These are phyloP conservation scores for Sarcophaga rosellei DNA, from an alignment of 2,888 invertebrate species.

Conservation along the genomic window DNA sequence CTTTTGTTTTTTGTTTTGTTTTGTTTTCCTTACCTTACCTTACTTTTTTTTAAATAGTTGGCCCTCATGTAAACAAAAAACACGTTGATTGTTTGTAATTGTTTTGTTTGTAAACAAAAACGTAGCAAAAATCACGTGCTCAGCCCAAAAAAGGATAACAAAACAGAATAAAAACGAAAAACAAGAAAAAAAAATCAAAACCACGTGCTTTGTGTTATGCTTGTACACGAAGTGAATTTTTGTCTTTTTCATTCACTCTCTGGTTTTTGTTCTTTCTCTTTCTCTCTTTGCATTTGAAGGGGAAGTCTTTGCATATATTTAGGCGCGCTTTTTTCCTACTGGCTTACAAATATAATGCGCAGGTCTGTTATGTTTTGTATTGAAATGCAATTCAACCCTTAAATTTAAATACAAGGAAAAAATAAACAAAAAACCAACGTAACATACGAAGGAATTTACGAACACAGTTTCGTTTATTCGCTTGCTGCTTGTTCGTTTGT, in stretches of 20 bases:
- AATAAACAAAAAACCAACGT: background rate
- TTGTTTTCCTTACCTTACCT: background rate
- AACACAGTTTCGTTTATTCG: background rate
- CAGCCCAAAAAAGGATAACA: conserved; percentile 30
- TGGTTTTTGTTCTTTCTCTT: conserved; percentile 9
- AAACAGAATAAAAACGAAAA: background rate
- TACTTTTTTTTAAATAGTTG: too few species aligned
- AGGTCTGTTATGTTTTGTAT: conserved; percentile 41
- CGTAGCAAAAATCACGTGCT: conserved; percentile 48
- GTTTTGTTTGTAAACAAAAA: conserved; percentile 62
- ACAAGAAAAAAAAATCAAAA: background rate
- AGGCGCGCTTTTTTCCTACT: conserved; percentile 68
- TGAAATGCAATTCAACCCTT: conserved; percentile 47
- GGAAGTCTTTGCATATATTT: conserved; percentile 63
- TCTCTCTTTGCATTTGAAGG: conserved; percentile 41
- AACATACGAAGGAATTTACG: conserved; percentile 16
- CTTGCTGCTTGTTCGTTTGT: background rate
- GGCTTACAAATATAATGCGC: conserved; percentile 59
- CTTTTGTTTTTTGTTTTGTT: conserved; percentile 1
- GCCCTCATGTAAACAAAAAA: background rate
- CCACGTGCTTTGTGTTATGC: conserved; percentile 57
- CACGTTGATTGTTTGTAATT: background rate
- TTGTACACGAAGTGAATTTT: background rate
- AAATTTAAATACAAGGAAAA: conserved; percentile 45
- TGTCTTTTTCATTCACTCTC: conserved; percentile 21